Evolutionary conservation across 2,797 vertebrate species (phyloP), one percentile per base, ranked within the genome.

Genomic region (Botia almorhae): DNA sequence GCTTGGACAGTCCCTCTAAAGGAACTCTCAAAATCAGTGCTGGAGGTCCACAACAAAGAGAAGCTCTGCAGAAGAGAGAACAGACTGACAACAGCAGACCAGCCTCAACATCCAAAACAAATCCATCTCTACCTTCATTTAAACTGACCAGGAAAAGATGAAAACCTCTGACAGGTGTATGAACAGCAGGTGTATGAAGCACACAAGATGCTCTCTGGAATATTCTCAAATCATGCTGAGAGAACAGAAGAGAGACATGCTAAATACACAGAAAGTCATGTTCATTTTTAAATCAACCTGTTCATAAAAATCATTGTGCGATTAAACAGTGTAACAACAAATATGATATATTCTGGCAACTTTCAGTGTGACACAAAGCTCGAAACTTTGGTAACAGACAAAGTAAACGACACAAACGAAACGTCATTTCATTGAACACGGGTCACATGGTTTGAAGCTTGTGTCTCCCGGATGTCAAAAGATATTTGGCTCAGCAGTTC

Each of bases 1-100:
- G 77, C 65, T 56, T 48, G 75, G 48, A 50, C 55, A 56, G 51
- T 76, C 64, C 64, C 64, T 69, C 64, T 77, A 33, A 77, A 77
- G 56, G 50, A 68, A 21, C 61, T 67, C 51, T 68, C 19, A 55
- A 76, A 68, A 46, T 36, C 65, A 69, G 21, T n/a, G 36, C 36
- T 60, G 53, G 64, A 77, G 65, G 65, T 69, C 16, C 21, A 77
- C 53, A 69, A 77, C 26, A 68, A 43, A 58, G 50, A 55, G 39
- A 17, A 29, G 72, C 58, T 13, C 16, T 3, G 63, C 29, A 48
- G 7, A 65, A 29, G 29, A 76, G 13, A 21, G 29, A 17, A 48
- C 39, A 39, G 61, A 65, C 46, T 39, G 29, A 76, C 50, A 68
- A 68, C 43, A 36, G 43, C 23, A 65, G 73, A 36, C 39, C 19